Conservation (phyloP, 2,113 vertebrate genomes). For the Nannobrachium achirus region DNA sequence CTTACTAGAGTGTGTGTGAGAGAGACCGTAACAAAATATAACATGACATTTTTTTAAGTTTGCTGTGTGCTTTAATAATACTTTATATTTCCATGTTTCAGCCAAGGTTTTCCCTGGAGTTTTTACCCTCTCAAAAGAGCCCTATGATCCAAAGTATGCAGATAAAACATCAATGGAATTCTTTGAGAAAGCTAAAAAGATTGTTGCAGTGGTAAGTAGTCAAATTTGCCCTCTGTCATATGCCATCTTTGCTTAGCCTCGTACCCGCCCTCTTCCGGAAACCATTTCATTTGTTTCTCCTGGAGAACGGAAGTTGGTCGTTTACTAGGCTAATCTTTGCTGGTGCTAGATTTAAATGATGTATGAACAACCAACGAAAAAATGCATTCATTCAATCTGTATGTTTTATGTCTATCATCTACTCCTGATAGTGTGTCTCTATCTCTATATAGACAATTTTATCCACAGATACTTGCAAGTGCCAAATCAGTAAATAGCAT, state of each 20-base stretch:
- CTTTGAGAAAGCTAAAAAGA: rapidly evolving
- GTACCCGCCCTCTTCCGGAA: too few species aligned
- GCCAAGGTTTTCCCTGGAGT: conserved; percentile 63
- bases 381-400: neutral
- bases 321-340: neutral
- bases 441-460: too few species aligned
- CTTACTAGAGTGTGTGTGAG: too few species aligned
- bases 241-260: too few species aligned
- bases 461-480: too few species aligned
- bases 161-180: neutral
- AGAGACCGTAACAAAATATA: too few species aligned
- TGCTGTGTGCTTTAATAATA: neutral
- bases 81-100: conserved; percentile 32
- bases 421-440: too few species aligned
- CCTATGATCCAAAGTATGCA: rapidly evolving
- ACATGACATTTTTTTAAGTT: too few species aligned
- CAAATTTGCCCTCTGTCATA: neutral
- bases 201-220: conserved; percentile 17
- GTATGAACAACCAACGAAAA: neutral
- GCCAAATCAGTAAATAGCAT: too few species aligned
- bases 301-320: too few species aligned
- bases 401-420: neutral
- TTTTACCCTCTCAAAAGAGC: rapidly evolving
- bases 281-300: too few species aligned
- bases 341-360: neutral